A percentile compares a stretch with the other conserved stretches of the same genome.
phyloP scores from a whole-genome alignment of 2,888 invertebrate species.

The Drymonia ruficornis region DNA sequence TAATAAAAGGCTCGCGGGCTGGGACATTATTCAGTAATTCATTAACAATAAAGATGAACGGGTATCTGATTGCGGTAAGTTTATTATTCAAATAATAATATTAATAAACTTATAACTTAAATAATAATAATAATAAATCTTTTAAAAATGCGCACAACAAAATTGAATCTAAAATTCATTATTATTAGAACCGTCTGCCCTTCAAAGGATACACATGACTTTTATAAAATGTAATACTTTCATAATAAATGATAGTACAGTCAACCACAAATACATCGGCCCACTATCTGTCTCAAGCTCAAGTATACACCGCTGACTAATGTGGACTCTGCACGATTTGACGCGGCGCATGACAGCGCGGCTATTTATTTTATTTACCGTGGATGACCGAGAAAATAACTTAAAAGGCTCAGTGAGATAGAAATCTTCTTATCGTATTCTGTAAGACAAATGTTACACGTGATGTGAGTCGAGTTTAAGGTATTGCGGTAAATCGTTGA shows the following conservation, averaged over 20 bases:
- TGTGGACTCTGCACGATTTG: background rate
- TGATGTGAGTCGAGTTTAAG: background rate
- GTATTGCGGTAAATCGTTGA: background rate
- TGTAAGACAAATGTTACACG: background rate
- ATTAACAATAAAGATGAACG: constrained; percentile 22
- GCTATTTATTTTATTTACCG: constrained; percentile 1
- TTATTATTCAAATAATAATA: background rate
- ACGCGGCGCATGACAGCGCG: background rate
- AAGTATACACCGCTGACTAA: background rate
- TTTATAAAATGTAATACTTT: background rate
- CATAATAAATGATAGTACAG: background rate
- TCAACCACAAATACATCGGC: background rate
- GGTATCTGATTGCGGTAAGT: constrained; percentile 28
- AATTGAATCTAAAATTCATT: background rate
- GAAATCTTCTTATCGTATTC: background rate
- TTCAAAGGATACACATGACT: background rate
- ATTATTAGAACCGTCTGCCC: background rate
- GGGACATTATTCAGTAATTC: constrained; percentile 7
- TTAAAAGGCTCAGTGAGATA: background rate
- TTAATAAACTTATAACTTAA: too few species aligned
- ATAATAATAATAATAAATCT: too few species aligned
- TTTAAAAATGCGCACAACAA: too few species aligned
- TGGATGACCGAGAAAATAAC: background rate
- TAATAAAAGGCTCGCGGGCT: constrained; percentile 17
- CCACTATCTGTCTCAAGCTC: background rate